Conservation (phyloP, 2,888 invertebrate species). For the Drosophila helvetica region DNA sequence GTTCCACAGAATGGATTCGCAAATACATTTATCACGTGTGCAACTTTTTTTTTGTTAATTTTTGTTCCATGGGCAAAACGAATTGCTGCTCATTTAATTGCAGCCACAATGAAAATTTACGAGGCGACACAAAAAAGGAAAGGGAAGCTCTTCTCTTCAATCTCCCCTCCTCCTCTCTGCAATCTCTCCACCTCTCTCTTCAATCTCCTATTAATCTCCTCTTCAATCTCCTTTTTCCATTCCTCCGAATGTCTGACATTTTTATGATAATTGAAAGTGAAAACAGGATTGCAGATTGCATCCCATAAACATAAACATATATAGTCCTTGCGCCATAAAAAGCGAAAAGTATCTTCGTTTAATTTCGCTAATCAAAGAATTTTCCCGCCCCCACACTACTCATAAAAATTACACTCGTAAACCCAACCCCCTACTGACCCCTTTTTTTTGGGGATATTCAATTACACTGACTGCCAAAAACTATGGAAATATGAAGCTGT, state of each 20-base stretch:
- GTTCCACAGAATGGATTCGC: neutral
- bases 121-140: slow-evolving; percentile 4
- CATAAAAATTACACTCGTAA: neutral
- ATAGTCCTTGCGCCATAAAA: neutral
- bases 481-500: slow-evolving; percentile 8
- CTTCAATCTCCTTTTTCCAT: slow-evolving; percentile 16
- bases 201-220: neutral
- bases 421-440: neutral
- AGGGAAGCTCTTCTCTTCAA: slow-evolving; percentile 12
- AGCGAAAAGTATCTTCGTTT: neutral
- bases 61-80: slow-evolving; percentile 30
- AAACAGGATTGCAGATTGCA: slow-evolving; percentile 1
- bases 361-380: neutral
- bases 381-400: no score
- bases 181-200: neutral
- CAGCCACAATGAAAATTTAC: slow-evolving; percentile 47
- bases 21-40: slow-evolving; percentile 53
- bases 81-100: slow-evolving; percentile 45
- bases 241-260: slow-evolving; percentile 1
- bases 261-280: slow-evolving; percentile 30
- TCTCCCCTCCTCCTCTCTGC: no score
- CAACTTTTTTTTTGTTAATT: slow-evolving; percentile 57
- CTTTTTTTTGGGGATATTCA: neutral
- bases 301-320: neutral
- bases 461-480: slow-evolving; percentile 22